A percentile compares a stretch with the other conserved stretches of the same genome.
Evolutionary conservation across 2,797 vertebrate species (phyloP).

Genomic region (Sebastes dallii): DNA sequence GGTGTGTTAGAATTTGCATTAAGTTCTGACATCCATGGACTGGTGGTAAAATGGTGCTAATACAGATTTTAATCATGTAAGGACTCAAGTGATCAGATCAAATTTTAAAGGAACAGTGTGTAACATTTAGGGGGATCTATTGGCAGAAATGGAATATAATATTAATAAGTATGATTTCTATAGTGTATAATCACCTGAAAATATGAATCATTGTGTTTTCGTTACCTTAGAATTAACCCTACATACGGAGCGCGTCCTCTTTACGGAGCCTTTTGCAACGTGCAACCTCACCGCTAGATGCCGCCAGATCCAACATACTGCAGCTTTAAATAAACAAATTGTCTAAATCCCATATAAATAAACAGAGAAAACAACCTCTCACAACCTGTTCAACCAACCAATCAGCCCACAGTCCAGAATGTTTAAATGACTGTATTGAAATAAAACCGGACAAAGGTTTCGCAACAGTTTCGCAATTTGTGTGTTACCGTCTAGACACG

Average conservation of each 20-base stretch:
- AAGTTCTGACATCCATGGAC: neutral
- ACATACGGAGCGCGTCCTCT: rapidly evolving
- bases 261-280: no score
- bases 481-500: no score
- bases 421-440: neutral
- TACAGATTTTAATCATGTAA: neutral
- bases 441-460: neutral
- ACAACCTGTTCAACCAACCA: neutral
- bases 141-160: no score
- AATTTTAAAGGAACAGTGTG: neutral
- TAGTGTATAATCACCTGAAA: no score
- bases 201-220: no score
- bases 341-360: neutral
- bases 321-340: no score
- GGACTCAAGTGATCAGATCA: neutral
- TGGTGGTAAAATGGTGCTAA: neutral
- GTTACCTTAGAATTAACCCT: no score
- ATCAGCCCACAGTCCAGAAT: neutral
- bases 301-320: no score
- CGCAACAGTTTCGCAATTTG: no score
- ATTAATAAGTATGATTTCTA: no score
- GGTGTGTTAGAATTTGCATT: neutral
- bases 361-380: neutral
- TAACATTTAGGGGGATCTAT: no score
- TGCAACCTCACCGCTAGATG: no score